Evolutionary conservation across 2,113 vertebrate genomes (phyloP).

Genomic region (Clarias magur): DNA sequence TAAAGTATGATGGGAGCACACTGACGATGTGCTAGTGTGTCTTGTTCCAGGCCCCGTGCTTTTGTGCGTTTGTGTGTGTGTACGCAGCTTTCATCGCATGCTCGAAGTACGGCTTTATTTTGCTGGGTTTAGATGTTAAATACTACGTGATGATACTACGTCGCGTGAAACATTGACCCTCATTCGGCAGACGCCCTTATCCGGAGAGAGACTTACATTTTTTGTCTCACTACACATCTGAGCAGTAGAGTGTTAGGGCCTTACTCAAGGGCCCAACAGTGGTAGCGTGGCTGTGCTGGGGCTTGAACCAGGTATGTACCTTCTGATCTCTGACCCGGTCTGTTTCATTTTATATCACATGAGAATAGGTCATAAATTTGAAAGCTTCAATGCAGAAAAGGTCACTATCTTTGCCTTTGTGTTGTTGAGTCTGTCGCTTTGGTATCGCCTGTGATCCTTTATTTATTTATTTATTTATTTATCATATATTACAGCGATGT

Average conservation of each 20-base stretch:
- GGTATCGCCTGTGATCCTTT: background rate
- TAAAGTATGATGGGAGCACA: constrained; percentile 34
- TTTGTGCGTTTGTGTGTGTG: background rate
- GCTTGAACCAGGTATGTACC: no score
- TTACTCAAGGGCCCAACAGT: no score
- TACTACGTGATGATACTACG: background rate
- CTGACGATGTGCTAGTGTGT: background rate
- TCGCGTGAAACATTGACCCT: background rate
- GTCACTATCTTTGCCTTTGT: background rate
- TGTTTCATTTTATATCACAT: background rate
- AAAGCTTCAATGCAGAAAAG: background rate
- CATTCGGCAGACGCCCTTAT: no score
- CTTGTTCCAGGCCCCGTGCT: background rate
- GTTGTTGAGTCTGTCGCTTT: background rate
- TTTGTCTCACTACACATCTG: no score
- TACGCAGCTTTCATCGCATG: constrained; percentile 9
- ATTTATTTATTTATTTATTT: background rate
- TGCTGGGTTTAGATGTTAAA: background rate
- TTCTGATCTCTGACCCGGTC: background rate
- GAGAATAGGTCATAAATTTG: background rate
- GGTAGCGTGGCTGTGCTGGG: no score
- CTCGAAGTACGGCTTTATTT: constrained; percentile 27
- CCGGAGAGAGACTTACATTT: no score
- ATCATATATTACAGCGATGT: background rate
- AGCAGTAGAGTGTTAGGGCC: no score